A percentile compares a stretch with the other conserved stretches of the same genome.
Evolutionary conservation across 2,113 vertebrate genomes (phyloP).

Genomic region (Bostrychus sinensis): DNA sequence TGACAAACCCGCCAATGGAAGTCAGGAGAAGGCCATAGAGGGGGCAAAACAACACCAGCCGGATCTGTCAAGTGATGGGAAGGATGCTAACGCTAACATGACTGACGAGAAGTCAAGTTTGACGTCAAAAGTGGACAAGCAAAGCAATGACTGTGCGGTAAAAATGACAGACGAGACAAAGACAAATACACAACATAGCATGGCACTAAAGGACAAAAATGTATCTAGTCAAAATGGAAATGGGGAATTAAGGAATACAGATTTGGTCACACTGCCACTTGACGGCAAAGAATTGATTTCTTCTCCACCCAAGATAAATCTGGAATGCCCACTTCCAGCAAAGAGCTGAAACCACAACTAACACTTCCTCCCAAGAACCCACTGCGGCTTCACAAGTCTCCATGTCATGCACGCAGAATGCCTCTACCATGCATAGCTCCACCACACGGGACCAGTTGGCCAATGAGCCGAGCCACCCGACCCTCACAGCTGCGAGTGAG

Average conservation of each 20-base stretch:
- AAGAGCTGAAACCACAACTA: conserved; percentile 29
- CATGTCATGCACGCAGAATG: conserved; percentile 38
- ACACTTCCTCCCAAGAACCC: conserved; percentile 31
- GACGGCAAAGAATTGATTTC: conserved; percentile 20
- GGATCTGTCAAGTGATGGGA: conserved; percentile 33
- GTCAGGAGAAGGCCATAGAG: conserved; percentile 39
- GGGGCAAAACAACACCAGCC: conserved; percentile 33
- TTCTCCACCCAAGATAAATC: conserved; percentile 1
- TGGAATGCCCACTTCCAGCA: conserved; percentile 12
- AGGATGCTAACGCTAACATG: conserved; percentile 67
- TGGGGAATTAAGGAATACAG: conserved; percentile 22
- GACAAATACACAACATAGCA: conserved; percentile 22
- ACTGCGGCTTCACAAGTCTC: conserved; percentile 32
- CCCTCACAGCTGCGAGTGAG: conserved; percentile 55
- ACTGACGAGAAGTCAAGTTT: conserved; percentile 48
- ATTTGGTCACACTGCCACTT: conserved; percentile 18
- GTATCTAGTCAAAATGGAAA: conserved; percentile 46
- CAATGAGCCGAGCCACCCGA: conserved; percentile 37
- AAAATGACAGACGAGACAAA: conserved; percentile 39
- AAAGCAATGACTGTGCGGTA: conserved; percentile 46
- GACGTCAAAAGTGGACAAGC: conserved; percentile 43
- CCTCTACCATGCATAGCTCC: conserved; percentile 50
- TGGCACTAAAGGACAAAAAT: conserved; percentile 22
- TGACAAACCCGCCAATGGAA: conserved; percentile 48
- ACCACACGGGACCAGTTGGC: conserved; percentile 52